A percentile compares a stretch with the other conserved stretches of the same genome.
Conservation (phyloP, 2,888 invertebrate species). For the Xestia xanthographa region DNA sequence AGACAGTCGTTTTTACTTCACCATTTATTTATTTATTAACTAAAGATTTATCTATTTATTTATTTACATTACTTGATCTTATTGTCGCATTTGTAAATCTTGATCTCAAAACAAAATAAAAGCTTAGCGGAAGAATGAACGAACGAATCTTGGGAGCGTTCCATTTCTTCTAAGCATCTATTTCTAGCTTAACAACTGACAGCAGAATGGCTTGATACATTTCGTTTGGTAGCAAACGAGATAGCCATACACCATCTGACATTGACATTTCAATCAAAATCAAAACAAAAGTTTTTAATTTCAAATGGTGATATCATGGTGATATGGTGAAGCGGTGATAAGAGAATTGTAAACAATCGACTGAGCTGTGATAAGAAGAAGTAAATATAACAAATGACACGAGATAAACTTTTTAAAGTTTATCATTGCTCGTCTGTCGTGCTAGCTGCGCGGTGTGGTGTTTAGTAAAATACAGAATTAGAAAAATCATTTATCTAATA, state of each 20-base stretch:
- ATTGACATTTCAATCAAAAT: conserved; percentile 22
- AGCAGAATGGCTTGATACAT: conserved; percentile 17
- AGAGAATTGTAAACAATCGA: conserved; percentile 53
- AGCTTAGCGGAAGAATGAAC: conserved; percentile 22
- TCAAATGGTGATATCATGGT: background rate
- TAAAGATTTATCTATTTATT: background rate
- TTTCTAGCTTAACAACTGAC: conserved; percentile 12
- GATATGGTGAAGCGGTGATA: conserved; percentile 22
- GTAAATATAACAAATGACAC: conserved; percentile 16
- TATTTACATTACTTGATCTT: background rate
- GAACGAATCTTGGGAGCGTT: conserved; percentile 31
- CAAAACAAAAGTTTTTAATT: conserved; percentile 29
- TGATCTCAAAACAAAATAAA: background rate
- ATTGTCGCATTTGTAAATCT: background rate
- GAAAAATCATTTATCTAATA: conserved; percentile 26
- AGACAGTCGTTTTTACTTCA: background rate
- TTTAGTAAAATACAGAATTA: conserved; percentile 26
- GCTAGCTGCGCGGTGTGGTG: conserved; percentile 13
- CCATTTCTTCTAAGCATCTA: background rate
- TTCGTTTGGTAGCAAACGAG: conserved; percentile 20
- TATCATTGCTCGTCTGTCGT: conserved; percentile 47
- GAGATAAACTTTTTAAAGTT: conserved; percentile 23
- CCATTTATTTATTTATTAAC: background rate
- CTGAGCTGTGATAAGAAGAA: conserved; percentile 44
- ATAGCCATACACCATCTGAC: conserved; percentile 27